Conservation (phyloP, 2,888 invertebrate species). For the Drosophila mercatorum region DNA sequence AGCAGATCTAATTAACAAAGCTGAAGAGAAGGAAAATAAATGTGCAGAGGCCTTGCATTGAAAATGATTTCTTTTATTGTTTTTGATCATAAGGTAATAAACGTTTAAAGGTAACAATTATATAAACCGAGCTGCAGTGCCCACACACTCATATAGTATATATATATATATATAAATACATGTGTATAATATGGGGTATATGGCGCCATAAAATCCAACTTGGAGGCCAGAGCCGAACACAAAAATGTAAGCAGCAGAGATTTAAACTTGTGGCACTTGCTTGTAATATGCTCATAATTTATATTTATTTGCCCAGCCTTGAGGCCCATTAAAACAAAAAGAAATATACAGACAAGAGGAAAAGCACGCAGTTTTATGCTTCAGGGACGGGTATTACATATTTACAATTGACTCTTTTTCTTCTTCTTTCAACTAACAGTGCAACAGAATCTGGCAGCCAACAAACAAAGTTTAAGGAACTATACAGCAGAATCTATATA, state of each 20-base stretch:
- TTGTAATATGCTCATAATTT: conserved; percentile 66
- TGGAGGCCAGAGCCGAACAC: conserved; percentile 59
- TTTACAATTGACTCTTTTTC: conserved; percentile 67
- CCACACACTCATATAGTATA: conserved; percentile 21
- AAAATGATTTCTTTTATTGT: conserved; percentile 73
- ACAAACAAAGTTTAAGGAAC: conserved; percentile 14
- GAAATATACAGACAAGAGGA: not conserved
- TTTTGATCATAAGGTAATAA: conserved; percentile 74
- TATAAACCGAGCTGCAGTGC: conserved; percentile 50
- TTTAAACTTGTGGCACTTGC: conserved; percentile 70
- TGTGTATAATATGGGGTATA: conserved; percentile 30
- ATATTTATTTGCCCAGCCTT: conserved; percentile 70
- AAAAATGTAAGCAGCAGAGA: conserved; percentile 26
- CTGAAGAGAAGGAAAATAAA: conserved; percentile 8
- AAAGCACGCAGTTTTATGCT: conserved; percentile 62
- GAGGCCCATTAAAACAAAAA: conserved; percentile 70
- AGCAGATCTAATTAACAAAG: conserved; percentile 52
- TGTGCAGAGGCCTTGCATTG: conserved; percentile 60
- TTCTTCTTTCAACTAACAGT: conserved; percentile 34
- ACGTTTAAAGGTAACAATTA: conserved; percentile 74
- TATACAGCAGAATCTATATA: conserved; percentile 9
- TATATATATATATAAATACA: conserved; percentile 8
- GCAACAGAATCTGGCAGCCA: conserved; percentile 27
- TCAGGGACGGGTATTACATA: conserved; percentile 66
- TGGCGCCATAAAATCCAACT: conserved; percentile 51